Conservation (phyloP, 53 echinoderm and acorn worm genomes). For the Paracentrotus lividus region DNA sequence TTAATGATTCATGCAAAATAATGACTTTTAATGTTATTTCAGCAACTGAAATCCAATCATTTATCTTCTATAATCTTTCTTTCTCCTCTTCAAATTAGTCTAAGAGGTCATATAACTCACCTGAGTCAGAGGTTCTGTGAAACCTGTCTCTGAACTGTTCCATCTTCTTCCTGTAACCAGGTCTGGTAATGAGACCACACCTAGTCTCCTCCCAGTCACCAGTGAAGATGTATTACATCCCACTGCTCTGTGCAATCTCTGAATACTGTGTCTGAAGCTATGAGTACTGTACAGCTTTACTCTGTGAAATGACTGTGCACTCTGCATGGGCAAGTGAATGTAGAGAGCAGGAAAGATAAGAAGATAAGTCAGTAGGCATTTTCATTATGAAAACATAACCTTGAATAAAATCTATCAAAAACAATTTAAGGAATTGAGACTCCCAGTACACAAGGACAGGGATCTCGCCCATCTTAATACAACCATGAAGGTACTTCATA, state of each 20-base stretch:
- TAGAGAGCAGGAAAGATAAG: background rate
- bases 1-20: no score
- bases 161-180: slow-evolving; percentile 49
- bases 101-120: background rate
- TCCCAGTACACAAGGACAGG: no score
- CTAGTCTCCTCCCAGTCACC: slow-evolving; percentile 31
- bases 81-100: background rate
- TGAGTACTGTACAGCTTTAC: slow-evolving; percentile 65
- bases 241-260: background rate
- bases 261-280: background rate
- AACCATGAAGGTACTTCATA: no score
- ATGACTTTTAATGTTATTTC: no score
- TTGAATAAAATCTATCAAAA: no score
- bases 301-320: background rate
- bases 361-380: no score
- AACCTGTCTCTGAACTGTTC: slow-evolving; percentile 62
- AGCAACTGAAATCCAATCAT: no score
- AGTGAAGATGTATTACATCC: background rate
- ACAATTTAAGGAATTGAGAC: no score
- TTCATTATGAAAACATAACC: no score
- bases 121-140: slow-evolving; percentile 19
- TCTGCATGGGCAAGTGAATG: background rate
- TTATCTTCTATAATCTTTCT: background rate
- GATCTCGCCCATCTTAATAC: no score
- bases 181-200: slow-evolving; percentile 38